phyloP scores from a whole-genome alignment of 2,888 invertebrate species.

The Vannuccia rotundouncinata region DNA sequence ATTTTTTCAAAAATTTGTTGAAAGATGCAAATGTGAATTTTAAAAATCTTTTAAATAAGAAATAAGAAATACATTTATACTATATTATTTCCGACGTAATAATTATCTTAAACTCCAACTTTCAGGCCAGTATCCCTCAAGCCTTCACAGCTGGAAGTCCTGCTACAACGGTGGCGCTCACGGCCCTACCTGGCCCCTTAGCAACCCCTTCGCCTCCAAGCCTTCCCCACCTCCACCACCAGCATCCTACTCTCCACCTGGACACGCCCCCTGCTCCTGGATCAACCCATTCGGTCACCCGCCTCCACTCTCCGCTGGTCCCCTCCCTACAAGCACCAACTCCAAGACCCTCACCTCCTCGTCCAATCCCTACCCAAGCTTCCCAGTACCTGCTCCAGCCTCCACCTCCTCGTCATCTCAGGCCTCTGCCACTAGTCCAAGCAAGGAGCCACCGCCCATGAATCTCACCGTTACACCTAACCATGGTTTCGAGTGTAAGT shows the following conservation, averaged over 20 bases:
- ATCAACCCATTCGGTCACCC: background rate
- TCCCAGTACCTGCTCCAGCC: background rate
- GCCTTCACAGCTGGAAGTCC: conserved; percentile 11
- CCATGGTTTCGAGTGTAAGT: conserved; percentile 9
- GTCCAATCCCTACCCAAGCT: background rate
- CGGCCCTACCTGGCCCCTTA: background rate
- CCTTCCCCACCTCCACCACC: background rate
- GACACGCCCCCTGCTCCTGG: background rate
- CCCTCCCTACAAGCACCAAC: background rate
- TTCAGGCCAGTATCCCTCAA: conserved; percentile 21
- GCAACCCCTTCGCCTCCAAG: conserved; percentile 10
- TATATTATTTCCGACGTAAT: no score
- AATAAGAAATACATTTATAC: no score
- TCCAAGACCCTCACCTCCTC: background rate
- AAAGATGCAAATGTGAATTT: no score
- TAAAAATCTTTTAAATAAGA: no score
- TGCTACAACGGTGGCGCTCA: conserved; percentile 11
- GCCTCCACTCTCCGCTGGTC: background rate
- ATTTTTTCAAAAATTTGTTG: no score
- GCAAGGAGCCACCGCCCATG: conserved; percentile 2
- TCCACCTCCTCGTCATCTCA: background rate
- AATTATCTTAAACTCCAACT: no score
- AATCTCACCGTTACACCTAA: conserved; percentile 7
- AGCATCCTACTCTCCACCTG: background rate
- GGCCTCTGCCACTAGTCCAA: background rate